Evolutionary conservation across 1,140 invertebrate species (phyloP), one percentile per base, ranked within the genome.

Genomic region (Rhagoletis pomonella): DNA sequence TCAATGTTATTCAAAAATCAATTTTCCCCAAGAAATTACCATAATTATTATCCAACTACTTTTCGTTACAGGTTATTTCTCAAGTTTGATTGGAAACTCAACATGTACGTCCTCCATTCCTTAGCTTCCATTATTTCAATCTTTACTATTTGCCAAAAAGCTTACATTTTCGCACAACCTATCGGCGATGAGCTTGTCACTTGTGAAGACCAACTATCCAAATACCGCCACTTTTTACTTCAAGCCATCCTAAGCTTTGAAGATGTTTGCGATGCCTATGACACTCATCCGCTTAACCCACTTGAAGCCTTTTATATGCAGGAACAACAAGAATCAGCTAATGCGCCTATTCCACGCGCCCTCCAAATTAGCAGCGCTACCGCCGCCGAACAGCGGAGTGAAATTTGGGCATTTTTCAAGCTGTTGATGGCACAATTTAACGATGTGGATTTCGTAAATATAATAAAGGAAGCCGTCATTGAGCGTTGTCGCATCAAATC

Each of bases 401-500:
- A 92, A 42, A 91, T 92, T 10, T 92, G 91, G 91, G 90, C 91
- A 4, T 92, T 92, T 87, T 92, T 92, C 64, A 91, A 91, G 65
- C 88, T 92, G 47, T 86, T 92, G 4, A 92, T 92, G 91, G 91
- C 91, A 2, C 91, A 92, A 87, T 92, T 92, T 29, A 91, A 91
- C 58, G 92, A 93, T 10, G 86, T 89, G n/a, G 92, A 93, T 39
- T 92, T 93, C 62, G 87, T 88, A 6, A 73, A 88, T 39, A 89
- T 93, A 3, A 90, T 93, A 55, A 87, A 88, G 55, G 89, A 92
- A 42, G 90, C 92, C 4, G 90, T 93, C 17, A 91, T 93, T n/a
- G 92, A 93, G 39, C 89, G 91, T 42, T 93, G 92, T 44, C 91
- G 89, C 65, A 86, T 91, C 3, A 91, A 92, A 44, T 89, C 88